A percentile compares a stretch with the other conserved stretches of the same genome.
These are phyloP conservation scores for Paralvinella palmiformis DNA, from an alignment of 1,140 invertebrate genomes.

Conservation along the genomic window DNA sequence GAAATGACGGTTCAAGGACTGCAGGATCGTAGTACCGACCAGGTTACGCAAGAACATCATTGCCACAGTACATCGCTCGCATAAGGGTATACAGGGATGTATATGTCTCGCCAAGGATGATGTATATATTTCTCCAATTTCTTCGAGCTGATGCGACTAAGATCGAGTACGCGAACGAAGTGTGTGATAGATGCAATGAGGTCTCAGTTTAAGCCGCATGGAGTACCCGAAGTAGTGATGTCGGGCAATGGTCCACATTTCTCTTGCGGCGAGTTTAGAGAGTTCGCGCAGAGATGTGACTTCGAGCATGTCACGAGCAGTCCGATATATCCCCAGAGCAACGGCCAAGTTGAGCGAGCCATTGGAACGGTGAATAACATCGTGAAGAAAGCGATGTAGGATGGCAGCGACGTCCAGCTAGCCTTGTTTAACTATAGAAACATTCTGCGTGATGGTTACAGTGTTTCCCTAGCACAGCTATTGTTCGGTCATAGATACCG, in stretches of 20 bases:
- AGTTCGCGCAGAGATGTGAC: no score
- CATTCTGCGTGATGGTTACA: conserved; percentile 25
- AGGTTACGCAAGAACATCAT: not conserved
- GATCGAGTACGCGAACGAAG: conserved; percentile 7
- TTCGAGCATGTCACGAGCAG: conserved; percentile 23
- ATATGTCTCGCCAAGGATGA: conserved; percentile 21
- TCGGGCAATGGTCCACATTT: conserved; percentile 31
- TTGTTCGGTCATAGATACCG: conserved; percentile 22
- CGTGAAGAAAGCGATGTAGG: conserved; percentile 24
- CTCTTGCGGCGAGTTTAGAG: conserved; percentile 15
- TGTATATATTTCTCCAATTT: conserved; percentile 26
- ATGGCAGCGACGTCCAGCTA: conserved; percentile 17
- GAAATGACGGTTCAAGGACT: not conserved
- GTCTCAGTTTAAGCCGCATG: conserved; percentile 24
- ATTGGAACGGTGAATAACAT: conserved; percentile 27
- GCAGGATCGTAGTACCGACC: not conserved
- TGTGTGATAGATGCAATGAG: conserved; percentile 23
- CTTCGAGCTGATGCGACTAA: conserved; percentile 18
- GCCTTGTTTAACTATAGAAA: conserved; percentile 25
- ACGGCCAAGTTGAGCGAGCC: conserved; percentile 28
- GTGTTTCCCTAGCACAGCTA: conserved; percentile 23
- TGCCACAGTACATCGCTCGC: not conserved
- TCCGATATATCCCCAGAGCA: conserved; percentile 21
- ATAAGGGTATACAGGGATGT: conserved; percentile 7
- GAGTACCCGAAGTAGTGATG: conserved; percentile 22